phyloP scores from a whole-genome alignment of 2,888 invertebrate genomes.

The Autographa gamma region DNA sequence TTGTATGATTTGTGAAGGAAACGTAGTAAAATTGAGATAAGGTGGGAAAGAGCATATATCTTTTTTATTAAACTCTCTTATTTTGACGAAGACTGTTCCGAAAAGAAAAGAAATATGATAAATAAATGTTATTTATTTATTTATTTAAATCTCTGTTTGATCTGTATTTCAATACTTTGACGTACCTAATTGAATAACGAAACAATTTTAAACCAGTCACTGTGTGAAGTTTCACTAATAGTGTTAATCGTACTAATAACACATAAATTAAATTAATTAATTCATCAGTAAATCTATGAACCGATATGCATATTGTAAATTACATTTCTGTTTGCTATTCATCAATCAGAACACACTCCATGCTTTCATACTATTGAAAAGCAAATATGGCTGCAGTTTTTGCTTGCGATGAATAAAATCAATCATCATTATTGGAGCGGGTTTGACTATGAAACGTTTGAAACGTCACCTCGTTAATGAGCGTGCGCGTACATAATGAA shows the following conservation, averaged over 20 bases:
- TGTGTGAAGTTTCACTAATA: neutral
- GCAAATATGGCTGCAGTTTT: constrained; percentile 26
- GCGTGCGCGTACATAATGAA: constrained; percentile 68
- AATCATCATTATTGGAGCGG: constrained; percentile 49
- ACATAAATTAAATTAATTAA: neutral
- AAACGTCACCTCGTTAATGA: constrained; percentile 62
- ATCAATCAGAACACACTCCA: constrained; percentile 20
- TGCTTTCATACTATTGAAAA: constrained; percentile 25
- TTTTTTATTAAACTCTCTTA: neutral
- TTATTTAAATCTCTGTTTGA: neutral
- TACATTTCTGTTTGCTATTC: constrained; percentile 13
- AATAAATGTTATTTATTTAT: neutral
- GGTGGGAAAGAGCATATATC: neutral
- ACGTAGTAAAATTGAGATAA: constrained; percentile 3
- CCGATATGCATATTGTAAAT: neutral
- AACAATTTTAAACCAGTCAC: neutral
- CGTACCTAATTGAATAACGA: neutral
- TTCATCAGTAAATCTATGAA: neutral
- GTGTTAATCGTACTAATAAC: neutral
- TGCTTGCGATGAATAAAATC: constrained; percentile 39
- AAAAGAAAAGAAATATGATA: neutral
- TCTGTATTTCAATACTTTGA: neutral
- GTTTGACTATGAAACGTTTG: constrained; percentile 20
- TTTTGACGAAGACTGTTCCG: neutral
- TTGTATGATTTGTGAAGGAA: neutral